phyloP scores from a whole-genome alignment of 2,113 vertebrate genomes.

The Anas platyrhynchos region DNA sequence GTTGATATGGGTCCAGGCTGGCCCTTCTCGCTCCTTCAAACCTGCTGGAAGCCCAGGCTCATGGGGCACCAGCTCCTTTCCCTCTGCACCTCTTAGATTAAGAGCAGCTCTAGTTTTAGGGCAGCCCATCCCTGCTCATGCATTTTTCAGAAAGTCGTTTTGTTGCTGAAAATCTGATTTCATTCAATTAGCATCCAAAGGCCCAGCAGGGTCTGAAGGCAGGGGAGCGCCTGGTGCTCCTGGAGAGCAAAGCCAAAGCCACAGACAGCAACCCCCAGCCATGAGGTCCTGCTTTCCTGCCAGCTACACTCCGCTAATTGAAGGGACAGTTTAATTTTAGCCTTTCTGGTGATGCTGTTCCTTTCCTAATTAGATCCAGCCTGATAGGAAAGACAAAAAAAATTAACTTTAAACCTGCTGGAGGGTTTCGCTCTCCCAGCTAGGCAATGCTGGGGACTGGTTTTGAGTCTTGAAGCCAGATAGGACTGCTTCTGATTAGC shows the following conservation, averaged over 20 bases:
- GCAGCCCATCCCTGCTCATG: neutral
- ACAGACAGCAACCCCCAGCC: neutral
- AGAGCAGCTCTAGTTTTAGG: neutral
- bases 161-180: neutral
- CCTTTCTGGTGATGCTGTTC: neutral
- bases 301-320: neutral
- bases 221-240: neutral
- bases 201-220: neutral
- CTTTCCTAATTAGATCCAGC: neutral
- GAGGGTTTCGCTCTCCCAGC: neutral
- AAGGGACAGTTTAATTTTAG: constrained; percentile 1
- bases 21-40: neutral
- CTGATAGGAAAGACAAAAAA: neutral
- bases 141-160: neutral
- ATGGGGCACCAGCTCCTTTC: neutral
- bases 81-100: neutral
- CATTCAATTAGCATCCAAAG: neutral
- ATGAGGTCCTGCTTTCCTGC: neutral
- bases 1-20: neutral
- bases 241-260: neutral
- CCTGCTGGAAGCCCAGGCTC: neutral
- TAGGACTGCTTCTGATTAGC: neutral
- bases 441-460: neutral
- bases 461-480: neutral
- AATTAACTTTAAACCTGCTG: neutral